Evolutionary conservation across 2,113 vertebrate species (phyloP).

Genomic region (Felis catus): F.catus_Fca126_mat1.0 CM031422.1:11364001-11364500

Average conservation of each 20-base stretch:
- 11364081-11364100: neutral
- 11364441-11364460: no score
- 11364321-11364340: neutral
- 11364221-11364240: accelerated
- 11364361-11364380: neutral
- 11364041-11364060: no score
- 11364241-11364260: no score
- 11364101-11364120: neutral
- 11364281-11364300: no score
- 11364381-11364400: neutral
- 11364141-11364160: neutral
- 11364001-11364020: no score
- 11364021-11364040: no score
- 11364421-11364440: neutral
- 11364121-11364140: neutral
- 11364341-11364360: neutral
- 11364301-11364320: no score
- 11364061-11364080: neutral
- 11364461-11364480: neutral
- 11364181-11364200: no score
- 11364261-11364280: no score
- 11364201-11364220: no score
- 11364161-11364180: neutral
- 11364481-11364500: neutral
- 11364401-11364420: neutral